These are phyloP conservation scores for Ondatra zibethicus DNA, from an alignment of 2,113 vertebrate genomes.

Conservation along the genomic window DNA sequence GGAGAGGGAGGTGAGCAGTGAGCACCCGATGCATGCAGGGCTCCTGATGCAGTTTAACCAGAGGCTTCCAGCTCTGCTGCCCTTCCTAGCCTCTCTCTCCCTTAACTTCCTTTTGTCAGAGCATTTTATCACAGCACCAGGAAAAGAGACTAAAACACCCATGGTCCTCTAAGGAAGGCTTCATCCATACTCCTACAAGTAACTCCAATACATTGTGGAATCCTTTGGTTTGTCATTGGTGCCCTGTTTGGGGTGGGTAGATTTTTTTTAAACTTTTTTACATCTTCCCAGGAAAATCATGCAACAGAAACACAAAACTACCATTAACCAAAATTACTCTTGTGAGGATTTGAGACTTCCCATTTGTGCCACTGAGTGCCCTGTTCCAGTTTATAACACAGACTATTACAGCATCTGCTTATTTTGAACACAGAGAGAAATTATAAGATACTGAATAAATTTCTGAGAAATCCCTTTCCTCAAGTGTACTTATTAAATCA, in stretches of 20 bases:
- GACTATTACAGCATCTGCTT: not conserved
- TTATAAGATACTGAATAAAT: not conserved
- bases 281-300: not conserved
- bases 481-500: not conserved
- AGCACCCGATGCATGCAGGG: not conserved
- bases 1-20: not conserved
- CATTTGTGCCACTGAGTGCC: not conserved
- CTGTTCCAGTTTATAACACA: not conserved
- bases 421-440: conserved; percentile 52
- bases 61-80: too few relatives aligned
- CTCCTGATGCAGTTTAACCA: not conserved
- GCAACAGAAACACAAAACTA: not conserved
- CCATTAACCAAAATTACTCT: not conserved
- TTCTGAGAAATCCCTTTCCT: not conserved
- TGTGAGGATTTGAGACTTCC: not conserved
- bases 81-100: too few relatives aligned
- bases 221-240: not conserved
- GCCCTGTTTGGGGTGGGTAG: too few relatives aligned
- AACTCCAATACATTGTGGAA: not conserved
- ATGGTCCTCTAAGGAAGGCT: not conserved
- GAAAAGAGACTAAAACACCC: not conserved
- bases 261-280: not conserved
- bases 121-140: not conserved
- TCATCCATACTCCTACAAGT: not conserved
- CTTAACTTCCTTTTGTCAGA: not conserved